phyloP scores from a whole-genome alignment of 2,797 vertebrate species.

The Bovichtus variegatus region DNA sequence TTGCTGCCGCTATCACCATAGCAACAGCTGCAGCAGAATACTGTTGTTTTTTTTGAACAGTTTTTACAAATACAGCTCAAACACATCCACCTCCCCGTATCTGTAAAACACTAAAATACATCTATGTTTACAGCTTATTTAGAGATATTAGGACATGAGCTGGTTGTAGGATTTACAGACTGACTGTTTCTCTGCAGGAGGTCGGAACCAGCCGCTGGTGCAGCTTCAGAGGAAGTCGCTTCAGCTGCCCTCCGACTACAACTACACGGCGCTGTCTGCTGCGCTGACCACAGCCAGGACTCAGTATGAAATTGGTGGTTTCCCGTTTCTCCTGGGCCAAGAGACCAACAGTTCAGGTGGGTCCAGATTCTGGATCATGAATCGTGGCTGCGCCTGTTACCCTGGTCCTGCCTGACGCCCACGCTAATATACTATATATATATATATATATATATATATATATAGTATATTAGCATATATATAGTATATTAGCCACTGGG shows the following conservation, averaged over 20 bases:
- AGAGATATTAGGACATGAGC: background rate
- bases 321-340: slow-evolving; percentile 93
- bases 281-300: slow-evolving; percentile 91
- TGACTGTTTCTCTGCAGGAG: slow-evolving; percentile 81
- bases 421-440: too few species aligned
- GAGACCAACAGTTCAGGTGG: slow-evolving; percentile 91
- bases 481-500: too few species aligned
- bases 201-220: slow-evolving; percentile 92
- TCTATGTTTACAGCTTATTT: background rate
- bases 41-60: background rate
- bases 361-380: too few species aligned
- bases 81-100: slow-evolving; percentile 5
- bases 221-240: slow-evolving; percentile 94
- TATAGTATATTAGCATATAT: too few species aligned
- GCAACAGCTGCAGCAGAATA: slow-evolving; percentile 56
- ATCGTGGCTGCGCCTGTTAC: too few species aligned
- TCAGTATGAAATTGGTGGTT: slow-evolving; percentile 90
- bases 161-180: background rate
- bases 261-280: slow-evolving; percentile 92
- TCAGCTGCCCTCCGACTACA: slow-evolving; percentile 88
- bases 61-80: slow-evolving; percentile 16
- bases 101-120: too few species aligned
- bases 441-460: too few species aligned
- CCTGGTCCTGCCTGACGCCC: too few species aligned
- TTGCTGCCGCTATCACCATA: slow-evolving; percentile 60